Evolutionary conservation across 2,888 invertebrate genomes (phyloP).

Genomic region (Alentia gelatinosa): DNA sequence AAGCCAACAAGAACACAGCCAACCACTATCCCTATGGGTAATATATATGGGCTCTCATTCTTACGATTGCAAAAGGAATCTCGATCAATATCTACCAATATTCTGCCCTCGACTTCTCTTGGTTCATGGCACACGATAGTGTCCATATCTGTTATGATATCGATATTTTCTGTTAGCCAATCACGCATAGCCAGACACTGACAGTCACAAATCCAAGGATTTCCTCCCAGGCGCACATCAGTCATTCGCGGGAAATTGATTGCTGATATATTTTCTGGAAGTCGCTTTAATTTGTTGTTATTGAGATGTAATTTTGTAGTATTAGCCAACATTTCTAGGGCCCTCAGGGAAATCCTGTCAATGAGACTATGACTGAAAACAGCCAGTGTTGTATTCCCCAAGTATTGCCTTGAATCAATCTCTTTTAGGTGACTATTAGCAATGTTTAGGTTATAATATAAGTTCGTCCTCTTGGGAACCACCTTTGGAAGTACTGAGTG

Average conservation of each 20-base stretch:
- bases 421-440: neutral
- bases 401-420: neutral
- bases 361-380: neutral
- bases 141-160: neutral
- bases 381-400: neutral
- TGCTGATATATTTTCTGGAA: neutral
- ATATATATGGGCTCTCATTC: neutral
- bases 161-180: neutral
- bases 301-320: neutral
- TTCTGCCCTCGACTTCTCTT: neutral
- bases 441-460: neutral
- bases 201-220: neutral
- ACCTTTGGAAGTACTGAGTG: neutral
- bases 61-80: neutral
- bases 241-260: neutral
- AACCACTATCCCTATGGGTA: neutral
- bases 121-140: neutral
- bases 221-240: neutral
- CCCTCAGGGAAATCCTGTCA: neutral
- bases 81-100: neutral
- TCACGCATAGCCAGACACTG: neutral
- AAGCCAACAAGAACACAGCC: neutral
- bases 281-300: neutral
- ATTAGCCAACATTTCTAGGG: neutral
- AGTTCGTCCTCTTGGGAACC: neutral